Base-by-base conservation (phyloP, 2,888 invertebrate genomes). In the Monoplex corrugatus region DNA sequence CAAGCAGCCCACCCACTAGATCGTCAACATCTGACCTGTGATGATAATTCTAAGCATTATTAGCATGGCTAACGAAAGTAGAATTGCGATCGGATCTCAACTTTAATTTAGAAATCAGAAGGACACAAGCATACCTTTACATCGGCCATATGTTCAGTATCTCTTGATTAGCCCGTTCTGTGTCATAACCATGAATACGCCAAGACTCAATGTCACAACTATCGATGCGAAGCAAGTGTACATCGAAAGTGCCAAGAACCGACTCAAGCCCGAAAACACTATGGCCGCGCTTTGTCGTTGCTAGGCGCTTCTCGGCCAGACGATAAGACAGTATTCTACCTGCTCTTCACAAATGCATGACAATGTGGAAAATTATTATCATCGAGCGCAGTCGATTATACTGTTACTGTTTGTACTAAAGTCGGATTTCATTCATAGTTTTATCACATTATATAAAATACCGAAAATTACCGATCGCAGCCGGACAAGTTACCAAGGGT, bases 271-370 rank as follows among this genome's bases (percentile, higher is more conserved):
- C 63, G 72, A n/a, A 82, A 83, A 83, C 43, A 57, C 35, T 40
- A 43, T 63, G 88, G 68, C 83, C 82, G 63, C 83, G 83, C 83
- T 83, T 44, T 35, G 82, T 57, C 88, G 88, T 88, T 88, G 88
- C 88, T 88, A 88, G 43, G 88, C 83, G 83, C 88, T 68, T 83
- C 88, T 88, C 88, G 87, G 8, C 43, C 35, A 16, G 28, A n/a
- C 38, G 78, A 84, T n/a, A 75, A 13, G 10, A 10, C 28, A 83
- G 23, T 83, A n/a, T 83, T 19, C 45, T 23, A 19, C 23, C 40
- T 40, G 28, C 0, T 80, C 57, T 57, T 2, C 13, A 57, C 57
- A 57, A 13, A 19, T 13, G 57, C 16, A 57, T 23, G 13, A 23
- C 13, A 23, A 13, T 57, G 57, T 57, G 13, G 23, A 57, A 19